Evolutionary conservation across 2,888 invertebrate genomes (phyloP).

Genomic region (Eristalis intricaria): DNA sequence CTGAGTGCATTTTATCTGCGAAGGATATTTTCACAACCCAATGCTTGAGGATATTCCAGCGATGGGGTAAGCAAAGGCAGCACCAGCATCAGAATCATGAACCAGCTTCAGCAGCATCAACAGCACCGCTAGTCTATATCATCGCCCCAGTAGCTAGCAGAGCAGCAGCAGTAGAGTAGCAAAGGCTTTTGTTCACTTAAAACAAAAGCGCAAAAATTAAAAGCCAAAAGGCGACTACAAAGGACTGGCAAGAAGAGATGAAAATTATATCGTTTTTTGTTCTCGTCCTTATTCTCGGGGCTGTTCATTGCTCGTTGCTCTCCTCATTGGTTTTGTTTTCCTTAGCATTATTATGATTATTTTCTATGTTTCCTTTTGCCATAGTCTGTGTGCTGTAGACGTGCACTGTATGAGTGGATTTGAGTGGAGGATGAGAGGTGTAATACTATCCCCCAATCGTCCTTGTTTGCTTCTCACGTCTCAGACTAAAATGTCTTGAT

Average conservation of each 20-base stretch:
- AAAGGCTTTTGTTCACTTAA: constrained; percentile 58
- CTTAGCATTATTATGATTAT: constrained; percentile 45
- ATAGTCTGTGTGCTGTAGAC: neutral
- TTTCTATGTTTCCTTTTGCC: constrained; percentile 17
- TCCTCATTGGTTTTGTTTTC: constrained; percentile 26
- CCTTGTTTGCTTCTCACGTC: neutral
- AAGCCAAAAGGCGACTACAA: constrained; percentile 62
- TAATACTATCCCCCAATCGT: constrained; percentile 29
- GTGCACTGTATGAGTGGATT: neutral
- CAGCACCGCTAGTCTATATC: constrained; percentile 6
- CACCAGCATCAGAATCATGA: neutral
- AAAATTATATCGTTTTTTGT: constrained; percentile 52
- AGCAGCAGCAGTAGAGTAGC: neutral
- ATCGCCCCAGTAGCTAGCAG: neutral
- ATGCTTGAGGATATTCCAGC: constrained; percentile 45
- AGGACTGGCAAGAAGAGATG: constrained; percentile 36
- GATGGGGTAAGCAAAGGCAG: neutral
- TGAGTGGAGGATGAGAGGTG: constrained; percentile 9
- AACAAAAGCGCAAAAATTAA: constrained; percentile 60
- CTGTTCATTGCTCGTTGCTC: neutral
- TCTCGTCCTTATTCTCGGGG: constrained; percentile 5
- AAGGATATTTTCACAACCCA: constrained; percentile 36
- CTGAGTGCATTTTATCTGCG: constrained; percentile 26
- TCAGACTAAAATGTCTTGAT: constrained; percentile 1
- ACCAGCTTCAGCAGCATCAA: constrained; percentile 13